Evolutionary conservation across 35 echinoderm and acorn worm species (phyloP), one percentile per base, ranked within the genome.

Genomic region (Ophiothrix spiculata): DNA sequence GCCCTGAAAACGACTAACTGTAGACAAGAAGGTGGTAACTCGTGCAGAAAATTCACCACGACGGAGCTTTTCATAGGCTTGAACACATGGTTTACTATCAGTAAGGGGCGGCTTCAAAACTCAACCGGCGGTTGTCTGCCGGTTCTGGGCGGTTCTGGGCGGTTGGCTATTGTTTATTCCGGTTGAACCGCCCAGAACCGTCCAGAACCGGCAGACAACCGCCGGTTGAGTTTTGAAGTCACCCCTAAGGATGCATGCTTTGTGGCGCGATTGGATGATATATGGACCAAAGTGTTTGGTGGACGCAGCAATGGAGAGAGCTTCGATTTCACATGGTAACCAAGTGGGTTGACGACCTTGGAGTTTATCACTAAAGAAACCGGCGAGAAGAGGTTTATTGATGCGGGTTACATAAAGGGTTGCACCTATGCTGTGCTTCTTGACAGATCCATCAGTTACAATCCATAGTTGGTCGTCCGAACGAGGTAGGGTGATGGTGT

Each of bases 61-160:
- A 56, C 76, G 80, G 29, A 87, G 54, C 76, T 85, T 86, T 91
- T 91, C 83, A 33, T 86, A 86, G 14, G 89, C 82, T 73, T 91
- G 89, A 23, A 91, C 89, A 74, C 89, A 91, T 38, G 89, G 89
- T 74, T 91, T 91, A 54, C 89, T 80, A 17, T 91, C 89, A 34
- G 89, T 79, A 33, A 91, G 89, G 74, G n/a, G n/a, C n/a, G n/a
- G n/a, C n/a, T n/a, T n/a, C n/a, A n/a, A n/a, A n/a, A n/a, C n/a
- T n/a, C n/a, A n/a, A n/a, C n/a, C n/a, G n/a, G n/a, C n/a, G n/a
- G n/a, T n/a, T n/a, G n/a, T n/a, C n/a, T n/a, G n/a, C n/a, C n/a
- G n/a, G n/a, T n/a, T n/a, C n/a, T n/a, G n/a, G n/a, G n/a, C n/a
- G n/a, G n/a, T n/a, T n/a, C n/a, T n/a, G n/a, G n/a, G n/a, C n/a